Conservation (phyloP, 2,888 invertebrate species). For the Cheilosia variabilis region DNA sequence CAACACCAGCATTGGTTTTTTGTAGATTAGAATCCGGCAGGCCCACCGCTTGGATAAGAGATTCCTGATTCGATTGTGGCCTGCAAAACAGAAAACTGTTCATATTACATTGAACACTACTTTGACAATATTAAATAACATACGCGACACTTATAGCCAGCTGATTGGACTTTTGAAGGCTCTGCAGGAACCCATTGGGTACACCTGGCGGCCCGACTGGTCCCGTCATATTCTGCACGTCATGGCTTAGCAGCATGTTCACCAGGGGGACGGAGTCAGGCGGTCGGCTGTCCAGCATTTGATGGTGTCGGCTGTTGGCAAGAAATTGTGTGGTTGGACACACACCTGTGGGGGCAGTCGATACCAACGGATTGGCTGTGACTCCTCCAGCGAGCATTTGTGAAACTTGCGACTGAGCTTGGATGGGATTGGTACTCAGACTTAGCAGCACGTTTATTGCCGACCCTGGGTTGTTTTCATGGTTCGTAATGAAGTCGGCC, state of each 20-base stretch:
- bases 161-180: constrained; percentile 76
- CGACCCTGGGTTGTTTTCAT: constrained; percentile 84
- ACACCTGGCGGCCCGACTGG: constrained; percentile 77
- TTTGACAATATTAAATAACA: constrained; percentile 31
- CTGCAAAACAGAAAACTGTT: constrained; percentile 59
- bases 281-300: constrained; percentile 56
- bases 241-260: constrained; percentile 80
- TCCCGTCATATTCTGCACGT: constrained; percentile 74
- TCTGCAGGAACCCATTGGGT: constrained; percentile 76
- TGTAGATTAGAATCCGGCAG: constrained; percentile 81
- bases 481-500: constrained; percentile 88
- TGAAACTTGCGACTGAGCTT: constrained; percentile 67
- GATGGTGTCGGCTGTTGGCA: constrained; percentile 55
- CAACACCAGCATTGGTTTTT: constrained; percentile 80
- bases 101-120: neutral
- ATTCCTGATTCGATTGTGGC: constrained; percentile 81
- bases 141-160: constrained; percentile 72
- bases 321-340: constrained; percentile 66
- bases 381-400: constrained; percentile 74
- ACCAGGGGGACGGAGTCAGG: constrained; percentile 78
- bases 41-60: constrained; percentile 82
- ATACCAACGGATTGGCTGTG: constrained; percentile 70
- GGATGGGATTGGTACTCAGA: constrained; percentile 71
- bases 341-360: constrained; percentile 41
- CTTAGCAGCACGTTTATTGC: constrained; percentile 77